Evolutionary conservation across 1,140 invertebrate genomes (phyloP), one percentile per base, ranked within the genome.

Genomic region (Anoplophora glabripennis): DNA sequence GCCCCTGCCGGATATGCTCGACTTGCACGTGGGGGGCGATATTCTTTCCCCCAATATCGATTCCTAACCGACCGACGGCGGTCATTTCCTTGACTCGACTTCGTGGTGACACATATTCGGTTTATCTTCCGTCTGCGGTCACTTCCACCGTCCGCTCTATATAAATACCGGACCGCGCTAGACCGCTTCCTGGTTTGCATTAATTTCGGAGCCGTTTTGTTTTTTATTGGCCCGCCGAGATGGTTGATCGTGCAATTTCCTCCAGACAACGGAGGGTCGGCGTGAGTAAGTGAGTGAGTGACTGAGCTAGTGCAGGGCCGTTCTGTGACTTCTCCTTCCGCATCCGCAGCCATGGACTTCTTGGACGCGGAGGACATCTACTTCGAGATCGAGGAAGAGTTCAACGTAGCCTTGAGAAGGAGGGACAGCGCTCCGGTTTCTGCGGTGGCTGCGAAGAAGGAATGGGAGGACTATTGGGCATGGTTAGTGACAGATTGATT

Each of bases 381-480:
- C 48, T 44, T 51, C 37, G 54, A 61, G 21, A 28, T 66, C 35
- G 61, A 66, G 36, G 55, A 66, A 11, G 60, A 66, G 38, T 66
- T 63, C 37, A 58, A 66, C 48, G 59, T 64, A 8, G 49, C 41
- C 12, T 44, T 66, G 11, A 53, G 61, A 18, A 55, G 44, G 15
- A 64, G 54, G 10, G 17, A 60, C 37, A 57, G 58, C 33, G 42
- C 21, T 34, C 12, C 44, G 21, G 18, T 10, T 1, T 28, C 17
- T 14, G 9, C 36, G 8, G 10, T n/a, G 7, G 33, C 17, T n/a
- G 18, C 18, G n/a, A 57, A 61, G 12, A 58, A 53, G n/a, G 53
- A 58, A 36, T 71, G 69, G 69, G 46, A 67, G 54, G 64, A 71
- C 9, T 71, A 71, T 41, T 71, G 67, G 69, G 63, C 62, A 54